Evolutionary conservation across 2,113 vertebrate species (phyloP).

Genomic region (Antechinus flavipes): DNA sequence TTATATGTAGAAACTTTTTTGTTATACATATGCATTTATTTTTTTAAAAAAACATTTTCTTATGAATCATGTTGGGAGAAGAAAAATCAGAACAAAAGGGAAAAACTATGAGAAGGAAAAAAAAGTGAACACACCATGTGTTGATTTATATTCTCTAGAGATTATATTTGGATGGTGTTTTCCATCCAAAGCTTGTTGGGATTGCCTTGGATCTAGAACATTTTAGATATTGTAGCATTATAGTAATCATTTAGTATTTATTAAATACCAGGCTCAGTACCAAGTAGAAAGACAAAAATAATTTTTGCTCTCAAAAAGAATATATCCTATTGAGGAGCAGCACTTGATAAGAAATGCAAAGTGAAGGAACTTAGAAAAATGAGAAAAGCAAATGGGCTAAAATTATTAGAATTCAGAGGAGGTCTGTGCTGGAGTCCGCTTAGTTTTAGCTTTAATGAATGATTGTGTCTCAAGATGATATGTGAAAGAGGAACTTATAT

Average conservation of each 20-base stretch:
- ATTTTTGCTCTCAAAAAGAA: neutral
- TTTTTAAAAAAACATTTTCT: no score
- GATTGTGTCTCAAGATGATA: neutral
- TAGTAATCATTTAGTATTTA: neutral
- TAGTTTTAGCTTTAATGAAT: neutral
- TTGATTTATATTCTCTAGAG: no score
- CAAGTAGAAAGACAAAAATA: neutral
- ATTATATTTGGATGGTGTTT: no score
- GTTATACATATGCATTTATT: no score
- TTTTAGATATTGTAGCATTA: neutral
- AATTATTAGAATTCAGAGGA: neutral
- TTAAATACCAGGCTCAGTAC: neutral
- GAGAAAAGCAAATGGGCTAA: neutral
- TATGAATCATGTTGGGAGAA: no score
- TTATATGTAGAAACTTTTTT: neutral
- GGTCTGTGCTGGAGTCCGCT: neutral
- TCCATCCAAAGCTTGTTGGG: no score
- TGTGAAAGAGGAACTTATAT: neutral
- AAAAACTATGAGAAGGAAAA: no score
- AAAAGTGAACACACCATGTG: no score
- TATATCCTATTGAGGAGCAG: neutral
- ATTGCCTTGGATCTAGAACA: no score
- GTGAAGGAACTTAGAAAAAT: neutral
- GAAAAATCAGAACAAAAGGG: no score
- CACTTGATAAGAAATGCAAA: neutral